Evolutionary conservation across 1,140 invertebrate species (phyloP).

Genomic region (Theocolax elegans): DNA sequence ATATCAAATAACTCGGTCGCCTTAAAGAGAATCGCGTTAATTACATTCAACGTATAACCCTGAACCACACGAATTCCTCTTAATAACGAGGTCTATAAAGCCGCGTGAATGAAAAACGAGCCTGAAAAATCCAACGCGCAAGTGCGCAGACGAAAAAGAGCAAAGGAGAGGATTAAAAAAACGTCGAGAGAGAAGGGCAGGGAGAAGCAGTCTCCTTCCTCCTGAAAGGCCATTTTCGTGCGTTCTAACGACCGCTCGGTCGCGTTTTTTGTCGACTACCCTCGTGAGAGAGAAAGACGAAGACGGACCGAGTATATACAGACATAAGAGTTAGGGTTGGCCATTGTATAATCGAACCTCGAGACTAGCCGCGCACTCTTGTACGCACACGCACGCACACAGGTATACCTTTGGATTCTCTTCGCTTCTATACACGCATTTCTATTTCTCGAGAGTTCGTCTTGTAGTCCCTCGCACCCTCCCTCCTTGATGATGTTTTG

Average conservation of each 20-base stretch:
- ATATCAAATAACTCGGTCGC: constrained; percentile 23
- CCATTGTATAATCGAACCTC: constrained; percentile 31
- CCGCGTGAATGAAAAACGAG: constrained; percentile 27
- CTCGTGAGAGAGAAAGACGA: neutral
- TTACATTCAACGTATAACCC: neutral
- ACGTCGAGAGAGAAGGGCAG: neutral
- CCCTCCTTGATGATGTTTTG: neutral
- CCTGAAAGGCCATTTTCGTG: constrained; percentile 25
- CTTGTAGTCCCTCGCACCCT: too few species aligned
- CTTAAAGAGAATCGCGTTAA: constrained; percentile 13
- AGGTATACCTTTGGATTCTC: neutral
- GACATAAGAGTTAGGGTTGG: constrained; percentile 10
- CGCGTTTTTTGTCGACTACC: constrained; percentile 31
- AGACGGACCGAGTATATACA: constrained; percentile 4
- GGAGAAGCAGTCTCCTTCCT: neutral
- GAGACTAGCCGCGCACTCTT: constrained; percentile 40
- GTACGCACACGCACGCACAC: too few species aligned
- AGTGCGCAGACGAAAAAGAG: constrained; percentile 22
- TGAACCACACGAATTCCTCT: neutral
- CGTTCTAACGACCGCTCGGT: constrained; percentile 28
- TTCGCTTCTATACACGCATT: too few species aligned
- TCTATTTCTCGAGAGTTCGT: too few species aligned
- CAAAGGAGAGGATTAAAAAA: constrained; percentile 2
- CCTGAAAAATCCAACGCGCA: constrained; percentile 16
- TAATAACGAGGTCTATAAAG: constrained; percentile 13